phyloP scores from a whole-genome alignment of 2,113 vertebrate species.

The Atherinomorus stipes region DNA sequence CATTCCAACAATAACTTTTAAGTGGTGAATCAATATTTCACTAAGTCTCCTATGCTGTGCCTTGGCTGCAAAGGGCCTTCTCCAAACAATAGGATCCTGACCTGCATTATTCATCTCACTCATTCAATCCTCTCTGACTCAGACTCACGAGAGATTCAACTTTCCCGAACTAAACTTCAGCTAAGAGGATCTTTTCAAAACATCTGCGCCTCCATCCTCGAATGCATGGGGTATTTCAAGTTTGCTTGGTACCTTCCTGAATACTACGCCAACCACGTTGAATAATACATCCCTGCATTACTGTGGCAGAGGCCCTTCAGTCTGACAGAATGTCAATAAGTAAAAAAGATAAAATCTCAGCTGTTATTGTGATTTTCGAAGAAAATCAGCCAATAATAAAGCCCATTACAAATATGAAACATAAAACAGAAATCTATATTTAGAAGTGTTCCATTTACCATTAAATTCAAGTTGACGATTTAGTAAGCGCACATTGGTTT shows the following conservation, averaged over 20 bases:
- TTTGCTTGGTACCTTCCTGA: slow-evolving; percentile 4
- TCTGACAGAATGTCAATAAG: slow-evolving; percentile 18
- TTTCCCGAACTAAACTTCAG: slow-evolving; percentile 59
- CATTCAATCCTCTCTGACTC: slow-evolving; percentile 52
- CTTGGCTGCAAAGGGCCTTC: slow-evolving; percentile 42
- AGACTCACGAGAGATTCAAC: slow-evolving; percentile 47
- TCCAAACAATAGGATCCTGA: slow-evolving; percentile 72
- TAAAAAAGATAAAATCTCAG: background rate
- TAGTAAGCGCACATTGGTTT: slow-evolving; percentile 37
- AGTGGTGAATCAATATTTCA: slow-evolving; percentile 79
- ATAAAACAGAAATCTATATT: slow-evolving; percentile 10
- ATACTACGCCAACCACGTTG: slow-evolving; percentile 32
- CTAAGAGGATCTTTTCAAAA: slow-evolving; percentile 56
- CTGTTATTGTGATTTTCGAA: background rate
- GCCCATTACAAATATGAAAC: background rate
- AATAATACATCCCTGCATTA: slow-evolving; percentile 59
- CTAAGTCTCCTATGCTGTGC: slow-evolving; percentile 43
- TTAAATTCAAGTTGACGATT: slow-evolving; percentile 38
- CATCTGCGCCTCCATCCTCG: slow-evolving; percentile 20
- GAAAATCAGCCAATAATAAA: background rate
- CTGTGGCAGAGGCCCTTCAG: background rate
- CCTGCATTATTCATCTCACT: slow-evolving; percentile 79
- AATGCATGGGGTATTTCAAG: slow-evolving; percentile 27
- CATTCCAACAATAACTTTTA: slow-evolving; percentile 63
- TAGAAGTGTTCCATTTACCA: slow-evolving; percentile 32